A percentile compares a stretch with the other conserved stretches of the same genome.
phyloP scores from a whole-genome alignment of 2,888 invertebrate genomes.

The Diabrotica balteata region DNA sequence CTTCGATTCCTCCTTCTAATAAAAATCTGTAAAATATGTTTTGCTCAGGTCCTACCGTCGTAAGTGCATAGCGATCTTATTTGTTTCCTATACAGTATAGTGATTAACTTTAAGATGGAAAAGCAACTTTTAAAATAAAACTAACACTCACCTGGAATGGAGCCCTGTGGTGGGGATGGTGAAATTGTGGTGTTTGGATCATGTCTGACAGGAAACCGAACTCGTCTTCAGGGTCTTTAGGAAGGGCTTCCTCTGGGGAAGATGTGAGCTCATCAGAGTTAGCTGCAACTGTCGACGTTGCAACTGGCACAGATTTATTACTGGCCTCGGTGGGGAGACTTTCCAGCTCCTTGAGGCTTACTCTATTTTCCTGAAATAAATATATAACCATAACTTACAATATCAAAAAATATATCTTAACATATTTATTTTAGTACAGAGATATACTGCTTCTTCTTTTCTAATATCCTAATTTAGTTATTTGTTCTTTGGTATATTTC shows the following conservation, averaged over 20 bases:
- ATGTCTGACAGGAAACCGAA: slow-evolving; percentile 65
- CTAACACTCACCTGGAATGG: slow-evolving; percentile 70
- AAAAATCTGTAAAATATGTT: too few species aligned
- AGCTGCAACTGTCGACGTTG: slow-evolving; percentile 15
- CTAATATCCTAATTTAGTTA: neutral
- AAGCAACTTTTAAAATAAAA: too few species aligned
- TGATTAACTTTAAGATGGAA: too few species aligned
- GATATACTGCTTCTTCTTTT: neutral
- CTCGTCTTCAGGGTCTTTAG: slow-evolving; percentile 58
- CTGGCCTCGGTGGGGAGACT: slow-evolving; percentile 44
- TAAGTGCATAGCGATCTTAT: too few species aligned
- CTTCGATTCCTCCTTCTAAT: too few species aligned
- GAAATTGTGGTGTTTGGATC: slow-evolving; percentile 71
- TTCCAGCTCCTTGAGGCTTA: slow-evolving; percentile 53
- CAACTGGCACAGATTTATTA: slow-evolving; percentile 27
- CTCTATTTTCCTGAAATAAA: slow-evolving; percentile 46
- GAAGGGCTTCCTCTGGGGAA: slow-evolving; percentile 37
- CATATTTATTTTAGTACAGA: too few species aligned
- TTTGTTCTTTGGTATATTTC: neutral
- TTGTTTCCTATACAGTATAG: too few species aligned
- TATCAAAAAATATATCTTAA: too few species aligned
- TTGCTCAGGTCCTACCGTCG: too few species aligned
- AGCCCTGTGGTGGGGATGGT: slow-evolving; percentile 69
- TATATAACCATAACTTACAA: too few species aligned
- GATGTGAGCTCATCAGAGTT: slow-evolving; percentile 33